phyloP scores from a whole-genome alignment of 2,113 vertebrate species.

The Ivindomyrus marchei region DNA sequence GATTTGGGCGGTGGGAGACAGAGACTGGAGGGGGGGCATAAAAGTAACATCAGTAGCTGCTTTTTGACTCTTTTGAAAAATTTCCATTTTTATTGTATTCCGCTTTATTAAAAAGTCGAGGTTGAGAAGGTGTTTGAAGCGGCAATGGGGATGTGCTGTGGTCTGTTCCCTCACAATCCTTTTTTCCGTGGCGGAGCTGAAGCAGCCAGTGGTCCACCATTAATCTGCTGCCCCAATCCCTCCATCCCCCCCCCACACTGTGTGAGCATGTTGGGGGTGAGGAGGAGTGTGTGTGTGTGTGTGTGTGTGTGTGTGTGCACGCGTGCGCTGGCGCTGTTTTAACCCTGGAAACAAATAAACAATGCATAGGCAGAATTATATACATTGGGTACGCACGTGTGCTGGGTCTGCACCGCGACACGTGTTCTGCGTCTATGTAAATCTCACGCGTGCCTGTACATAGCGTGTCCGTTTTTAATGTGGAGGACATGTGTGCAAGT shows the following conservation, averaged over 20 bases:
- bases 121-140: conserved; percentile 26
- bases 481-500: not conserved
- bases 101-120: conserved; percentile 40
- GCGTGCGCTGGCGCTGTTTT: not conserved
- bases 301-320: too few relatives aligned
- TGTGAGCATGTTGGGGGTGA: not conserved
- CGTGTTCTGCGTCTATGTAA: not conserved
- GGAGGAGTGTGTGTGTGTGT: conserved; percentile 45
- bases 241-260: conserved; percentile 54
- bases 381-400: not conserved
- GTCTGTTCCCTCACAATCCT: conserved; percentile 52
- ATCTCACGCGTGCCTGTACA: too few relatives aligned
- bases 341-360: not conserved
- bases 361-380: not conserved
- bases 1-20: not conserved
- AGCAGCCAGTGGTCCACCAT: conserved; percentile 79
- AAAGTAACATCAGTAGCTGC: conserved; percentile 22
- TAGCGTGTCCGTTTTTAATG: not conserved
- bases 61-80: conserved; percentile 26
- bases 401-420: not conserved
- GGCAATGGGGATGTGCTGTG: conserved; percentile 45
- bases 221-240: conserved; percentile 79
- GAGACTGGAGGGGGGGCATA: not conserved
- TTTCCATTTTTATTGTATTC: conserved; percentile 37
- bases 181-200: conserved; percentile 77